Percentiles rank a stretch among this genome's conserved stretches.
phyloP scores from a whole-genome alignment of 2,888 invertebrate genomes.

The Epicampocera succincta region DNA sequence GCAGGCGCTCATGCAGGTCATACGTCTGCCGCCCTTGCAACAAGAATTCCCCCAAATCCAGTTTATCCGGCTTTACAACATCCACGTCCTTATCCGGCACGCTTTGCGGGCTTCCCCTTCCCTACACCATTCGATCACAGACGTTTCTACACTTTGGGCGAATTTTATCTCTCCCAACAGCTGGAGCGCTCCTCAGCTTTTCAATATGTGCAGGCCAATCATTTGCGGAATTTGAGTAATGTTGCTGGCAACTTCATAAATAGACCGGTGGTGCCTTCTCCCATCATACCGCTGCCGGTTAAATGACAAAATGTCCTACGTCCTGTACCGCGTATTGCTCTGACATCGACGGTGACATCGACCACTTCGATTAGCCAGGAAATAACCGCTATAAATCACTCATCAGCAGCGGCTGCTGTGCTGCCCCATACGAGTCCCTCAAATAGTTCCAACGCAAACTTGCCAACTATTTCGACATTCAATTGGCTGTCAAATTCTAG shows the following conservation, averaged over 20 bases:
- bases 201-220: slow-evolving; percentile 80
- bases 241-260: slow-evolving; percentile 74
- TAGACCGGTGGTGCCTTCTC: slow-evolving; percentile 65
- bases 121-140: slow-evolving; percentile 77
- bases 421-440: slow-evolving; percentile 33
- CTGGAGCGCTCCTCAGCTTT: slow-evolving; percentile 80
- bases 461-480: slow-evolving; percentile 42
- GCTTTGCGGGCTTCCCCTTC: slow-evolving; percentile 77
- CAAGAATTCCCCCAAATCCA: slow-evolving; percentile 48
- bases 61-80: slow-evolving; percentile 56
- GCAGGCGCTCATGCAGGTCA: slow-evolving; percentile 31
- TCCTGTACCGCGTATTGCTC: slow-evolving; percentile 80
- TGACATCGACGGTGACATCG: slow-evolving; percentile 71
- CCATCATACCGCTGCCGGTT: slow-evolving; percentile 72
- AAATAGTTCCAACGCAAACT: slow-evolving; percentile 14
- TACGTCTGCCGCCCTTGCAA: slow-evolving; percentile 24
- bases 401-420: background rate
- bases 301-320: slow-evolving; percentile 81
- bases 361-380: slow-evolving; percentile 70
- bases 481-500: slow-evolving; percentile 44
- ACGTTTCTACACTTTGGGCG: slow-evolving; percentile 79
- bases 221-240: slow-evolving; percentile 75
- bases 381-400: slow-evolving; percentile 14
- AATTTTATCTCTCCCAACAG: slow-evolving; percentile 80
- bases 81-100: slow-evolving; percentile 70